Evolutionary conservation across 2,888 invertebrate species (phyloP), one percentile per base, ranked within the genome.

Genomic region (Xestia ashworthii): DNA sequence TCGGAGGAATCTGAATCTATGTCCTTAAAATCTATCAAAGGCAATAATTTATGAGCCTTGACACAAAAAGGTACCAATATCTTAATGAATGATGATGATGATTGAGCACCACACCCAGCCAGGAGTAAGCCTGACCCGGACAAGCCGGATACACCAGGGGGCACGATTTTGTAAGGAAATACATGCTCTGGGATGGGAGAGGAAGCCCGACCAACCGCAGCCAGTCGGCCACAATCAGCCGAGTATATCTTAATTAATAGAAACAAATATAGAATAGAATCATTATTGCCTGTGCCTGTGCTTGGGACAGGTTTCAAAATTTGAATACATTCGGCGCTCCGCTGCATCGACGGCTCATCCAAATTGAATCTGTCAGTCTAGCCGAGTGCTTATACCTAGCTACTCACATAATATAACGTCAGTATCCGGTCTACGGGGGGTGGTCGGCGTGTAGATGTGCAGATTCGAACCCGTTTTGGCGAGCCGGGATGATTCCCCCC

Each of bases 311-410:
- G 11, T 53, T 53, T 22, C 38, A 14, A 25, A 19, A 19, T 38
- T 16, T 19, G 16, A 9, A 9, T 14, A 41, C 19, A 58, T 60
- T 50, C 60, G 41, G 5, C 32, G n/a, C 25, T 50, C 22, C 32
- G 32, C 60, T 60, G n/a, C 32, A 60, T 32, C 70, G 22, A 25
- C 25, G 19, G 50, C 16, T 64, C 53, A n/a, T 8, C 44, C 44
- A 62, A 60, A 53, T 78, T 70, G 60, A 1, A 65, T 41, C 46
- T 71, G 32, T 55, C 53, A 71, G 22, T 14, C 14, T 32, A 65
- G 25, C 19, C 14, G 48, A 55, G 41, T 41, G 14, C 11, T 32
- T 19, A 38, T 53, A n/a, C 16, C 38, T 32, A 62, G 25, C 25
- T 55, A 64, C 22, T 16, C 48, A 41, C 48, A 65, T 48, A 41